These are phyloP conservation scores for Emesis russula DNA, from an alignment of 2,888 invertebrate species.

Conservation along the genomic window DNA sequence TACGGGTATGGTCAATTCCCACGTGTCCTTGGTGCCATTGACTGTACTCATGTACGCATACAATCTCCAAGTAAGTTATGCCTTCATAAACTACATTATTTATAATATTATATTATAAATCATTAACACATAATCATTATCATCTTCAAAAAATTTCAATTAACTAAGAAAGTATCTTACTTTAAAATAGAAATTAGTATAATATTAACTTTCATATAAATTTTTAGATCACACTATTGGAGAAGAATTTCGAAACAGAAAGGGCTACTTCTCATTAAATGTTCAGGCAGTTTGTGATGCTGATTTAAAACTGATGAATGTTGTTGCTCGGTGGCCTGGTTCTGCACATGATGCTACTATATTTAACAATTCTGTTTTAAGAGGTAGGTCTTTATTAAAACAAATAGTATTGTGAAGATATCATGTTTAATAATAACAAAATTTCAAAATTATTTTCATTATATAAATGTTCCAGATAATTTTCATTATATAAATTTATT, in stretches of 20 bases:
- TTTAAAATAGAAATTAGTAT: too few species aligned
- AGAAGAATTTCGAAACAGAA: conserved; percentile 66
- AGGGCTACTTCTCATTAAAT: conserved; percentile 64
- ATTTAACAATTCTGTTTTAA: conserved; percentile 34
- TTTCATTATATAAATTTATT: not conserved
- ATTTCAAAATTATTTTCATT: too few species aligned
- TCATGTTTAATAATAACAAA: not conserved
- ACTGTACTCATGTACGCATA: conserved; percentile 68
- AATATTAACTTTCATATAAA: not conserved
- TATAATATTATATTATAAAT: too few species aligned
- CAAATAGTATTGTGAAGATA: not conserved
- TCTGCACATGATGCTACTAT: conserved; percentile 60
- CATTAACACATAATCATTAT: too few species aligned
- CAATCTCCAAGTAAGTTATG: conserved; percentile 40
- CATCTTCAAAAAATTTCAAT: too few species aligned
- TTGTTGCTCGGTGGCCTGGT: conserved; percentile 82
- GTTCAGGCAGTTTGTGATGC: conserved; percentile 77
- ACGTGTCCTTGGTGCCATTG: conserved; percentile 63
- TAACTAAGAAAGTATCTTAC: too few species aligned
- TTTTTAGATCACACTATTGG: conserved; percentile 13
- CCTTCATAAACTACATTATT: too few species aligned
- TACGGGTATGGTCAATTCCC: conserved; percentile 56
- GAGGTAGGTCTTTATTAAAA: not conserved
- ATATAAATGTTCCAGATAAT: not conserved
- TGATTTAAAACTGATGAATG: conserved; percentile 65